Conservation (phyloP, 2,888 invertebrate species). For the Epistrophe eligans region DNA sequence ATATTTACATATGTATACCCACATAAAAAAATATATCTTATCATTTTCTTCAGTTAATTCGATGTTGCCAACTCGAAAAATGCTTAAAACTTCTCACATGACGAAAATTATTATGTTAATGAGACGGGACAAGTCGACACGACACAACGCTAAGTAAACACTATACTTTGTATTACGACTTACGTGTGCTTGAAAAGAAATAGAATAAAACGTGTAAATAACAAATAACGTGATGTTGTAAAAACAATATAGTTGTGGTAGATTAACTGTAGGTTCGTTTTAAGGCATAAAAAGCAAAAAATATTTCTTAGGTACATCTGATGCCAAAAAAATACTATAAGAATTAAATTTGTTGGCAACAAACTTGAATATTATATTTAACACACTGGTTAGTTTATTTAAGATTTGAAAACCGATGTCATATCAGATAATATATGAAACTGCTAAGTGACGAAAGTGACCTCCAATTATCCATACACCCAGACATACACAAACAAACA, state of each 20-base stretch:
- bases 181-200: background rate
- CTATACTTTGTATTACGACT: too few species aligned
- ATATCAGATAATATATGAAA: background rate
- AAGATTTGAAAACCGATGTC: background rate
- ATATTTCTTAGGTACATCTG: background rate
- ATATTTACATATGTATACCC: background rate
- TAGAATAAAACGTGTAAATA: background rate
- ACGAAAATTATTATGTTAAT: constrained; percentile 36
- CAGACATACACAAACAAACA: background rate
- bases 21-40: constrained; percentile 44
- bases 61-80: constrained; percentile 18
- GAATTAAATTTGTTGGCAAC: background rate
- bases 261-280: background rate
- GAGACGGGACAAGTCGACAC: background rate
- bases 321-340: background rate
- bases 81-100: constrained; percentile 51
- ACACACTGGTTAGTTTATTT: background rate
- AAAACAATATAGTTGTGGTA: too few species aligned
- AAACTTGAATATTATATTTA: background rate
- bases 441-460: background rate
- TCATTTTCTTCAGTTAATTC: constrained; percentile 30
- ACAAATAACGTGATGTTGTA: background rate
- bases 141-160: constrained; percentile 7
- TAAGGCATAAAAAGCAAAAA: background rate
- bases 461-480: background rate